Evolutionary conservation across 2,113 vertebrate species (phyloP).

Genomic region (Panthera leo): DNA sequence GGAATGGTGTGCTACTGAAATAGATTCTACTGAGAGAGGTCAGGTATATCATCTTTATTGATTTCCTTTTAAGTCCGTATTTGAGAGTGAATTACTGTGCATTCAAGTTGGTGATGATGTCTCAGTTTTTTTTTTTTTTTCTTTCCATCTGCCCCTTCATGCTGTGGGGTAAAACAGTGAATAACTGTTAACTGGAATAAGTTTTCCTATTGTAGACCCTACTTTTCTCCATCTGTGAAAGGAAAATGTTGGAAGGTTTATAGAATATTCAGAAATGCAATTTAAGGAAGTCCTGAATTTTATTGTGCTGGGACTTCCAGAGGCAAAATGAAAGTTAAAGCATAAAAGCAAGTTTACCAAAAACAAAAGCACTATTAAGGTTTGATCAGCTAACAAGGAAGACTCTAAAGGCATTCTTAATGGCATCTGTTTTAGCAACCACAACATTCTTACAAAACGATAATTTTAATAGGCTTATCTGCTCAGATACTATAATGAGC

Average conservation of each 20-base stretch:
- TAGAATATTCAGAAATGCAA: slow-evolving; percentile 26
- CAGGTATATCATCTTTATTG: neutral
- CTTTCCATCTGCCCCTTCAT: neutral
- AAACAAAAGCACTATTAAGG: slow-evolving; percentile 4
- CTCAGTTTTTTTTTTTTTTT: neutral
- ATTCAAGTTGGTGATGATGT: neutral
- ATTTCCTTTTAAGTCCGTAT: slow-evolving; percentile 6
- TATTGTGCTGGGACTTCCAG: neutral
- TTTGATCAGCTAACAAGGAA: neutral
- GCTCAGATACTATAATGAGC: neutral
- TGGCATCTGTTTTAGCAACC: slow-evolving; percentile 47
- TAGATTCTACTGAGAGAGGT: neutral
- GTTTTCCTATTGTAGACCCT: neutral
- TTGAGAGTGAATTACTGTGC: neutral
- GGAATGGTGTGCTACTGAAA: neutral
- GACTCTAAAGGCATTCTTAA: neutral
- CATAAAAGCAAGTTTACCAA: neutral
- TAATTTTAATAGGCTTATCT: neutral
- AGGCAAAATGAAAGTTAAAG: slow-evolving; percentile 49
- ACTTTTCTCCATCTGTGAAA: neutral
- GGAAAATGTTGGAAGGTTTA: neutral
- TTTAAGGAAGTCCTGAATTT: slow-evolving; percentile 23
- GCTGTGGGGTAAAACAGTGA: neutral
- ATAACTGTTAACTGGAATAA: neutral
- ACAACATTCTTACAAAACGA: slow-evolving; percentile 15